These are phyloP conservation scores for Phaenicophaeus curvirostris DNA, from an alignment of 2,797 vertebrate genomes.

Conservation along the genomic window DNA sequence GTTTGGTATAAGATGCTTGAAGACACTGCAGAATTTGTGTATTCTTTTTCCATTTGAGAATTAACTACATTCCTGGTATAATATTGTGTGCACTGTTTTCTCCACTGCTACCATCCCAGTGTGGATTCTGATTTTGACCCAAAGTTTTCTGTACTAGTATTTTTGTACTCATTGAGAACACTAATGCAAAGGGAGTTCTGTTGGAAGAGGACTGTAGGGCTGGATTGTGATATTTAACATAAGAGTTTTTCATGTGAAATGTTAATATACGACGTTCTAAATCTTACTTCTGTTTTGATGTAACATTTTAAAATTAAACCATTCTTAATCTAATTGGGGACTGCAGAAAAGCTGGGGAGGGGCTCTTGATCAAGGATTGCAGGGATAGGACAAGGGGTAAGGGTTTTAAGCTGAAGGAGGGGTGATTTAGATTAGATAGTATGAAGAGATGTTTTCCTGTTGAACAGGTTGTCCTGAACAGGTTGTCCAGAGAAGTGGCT, in stretches of 20 bases:
- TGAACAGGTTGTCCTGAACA: too few species aligned
- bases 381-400: too few species aligned
- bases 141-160: not conserved
- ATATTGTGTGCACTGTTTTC: not conserved
- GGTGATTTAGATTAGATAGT: too few species aligned
- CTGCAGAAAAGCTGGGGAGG: too few species aligned
- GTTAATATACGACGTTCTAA: not conserved
- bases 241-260: not conserved
- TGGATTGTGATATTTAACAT: not conserved
- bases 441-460: too few species aligned
- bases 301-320: conserved; percentile 7
- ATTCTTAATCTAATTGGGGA: conserved; percentile 23
- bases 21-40: not conserved
- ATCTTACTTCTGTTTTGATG: conserved; percentile 11
- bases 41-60: not conserved
- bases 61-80: not conserved
- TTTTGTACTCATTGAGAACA: not conserved
- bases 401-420: too few species aligned
- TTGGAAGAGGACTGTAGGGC: not conserved
- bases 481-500: too few species aligned
- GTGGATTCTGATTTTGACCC: not conserved
- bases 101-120: not conserved
- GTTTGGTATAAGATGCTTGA: not conserved
- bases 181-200: not conserved
- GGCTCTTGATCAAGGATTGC: too few species aligned